phyloP scores from a whole-genome alignment of 2,113 vertebrate genomes.

The Plotosus lineatus region DNA sequence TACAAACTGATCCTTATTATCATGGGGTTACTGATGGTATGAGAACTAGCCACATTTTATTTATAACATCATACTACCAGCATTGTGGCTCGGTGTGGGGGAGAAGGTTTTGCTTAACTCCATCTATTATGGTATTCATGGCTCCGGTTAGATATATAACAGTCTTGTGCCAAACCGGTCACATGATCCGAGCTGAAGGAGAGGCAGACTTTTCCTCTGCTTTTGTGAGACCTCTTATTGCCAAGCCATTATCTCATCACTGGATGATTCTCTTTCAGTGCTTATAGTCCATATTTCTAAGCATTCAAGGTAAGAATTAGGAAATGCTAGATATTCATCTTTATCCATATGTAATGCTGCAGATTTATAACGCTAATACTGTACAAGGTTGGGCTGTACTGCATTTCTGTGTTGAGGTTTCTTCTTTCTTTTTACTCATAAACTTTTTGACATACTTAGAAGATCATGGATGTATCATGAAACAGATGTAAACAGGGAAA shows the following conservation, averaged over 20 bases:
- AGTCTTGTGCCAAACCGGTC: constrained; percentile 8
- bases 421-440: too few relatives aligned
- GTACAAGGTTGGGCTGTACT: too few relatives aligned
- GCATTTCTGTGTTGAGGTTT: too few relatives aligned
- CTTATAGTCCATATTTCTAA: neutral
- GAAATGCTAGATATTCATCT: neutral
- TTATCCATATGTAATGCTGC: neutral
- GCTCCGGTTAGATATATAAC: constrained; percentile 38
- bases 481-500: too few relatives aligned
- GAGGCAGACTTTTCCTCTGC: constrained; percentile 38
- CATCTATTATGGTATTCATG: constrained; percentile 28
- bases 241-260: constrained; percentile 32
- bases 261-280: constrained; percentile 25
- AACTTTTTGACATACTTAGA: too few relatives aligned
- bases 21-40: neutral
- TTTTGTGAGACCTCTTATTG: constrained; percentile 17
- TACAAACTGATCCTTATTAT: constrained; percentile 19
- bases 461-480: too few relatives aligned
- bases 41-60: neutral
- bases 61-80: neutral
- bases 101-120: constrained; percentile 23
- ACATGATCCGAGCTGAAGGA: constrained; percentile 12
- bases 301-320: neutral
- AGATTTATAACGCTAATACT: too few relatives aligned
- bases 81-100: neutral